A percentile compares a stretch with the other conserved stretches of the same genome.
These are phyloP conservation scores for Sinopyrophorus schimmeli DNA, from an alignment of 2,888 invertebrate genomes.

Conservation along the genomic window DNA sequence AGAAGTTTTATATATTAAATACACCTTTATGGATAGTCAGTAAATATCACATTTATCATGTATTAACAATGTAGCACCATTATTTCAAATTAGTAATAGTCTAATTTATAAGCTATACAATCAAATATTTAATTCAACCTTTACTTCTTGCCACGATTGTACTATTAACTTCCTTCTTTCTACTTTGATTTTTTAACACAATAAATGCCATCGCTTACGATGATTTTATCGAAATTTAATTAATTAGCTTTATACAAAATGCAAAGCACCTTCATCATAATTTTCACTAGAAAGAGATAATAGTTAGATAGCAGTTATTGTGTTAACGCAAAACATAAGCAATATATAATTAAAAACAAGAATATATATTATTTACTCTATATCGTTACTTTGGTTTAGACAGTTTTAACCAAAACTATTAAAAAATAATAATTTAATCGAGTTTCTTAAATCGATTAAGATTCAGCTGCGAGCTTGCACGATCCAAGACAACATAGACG, in stretches of 20 bases:
- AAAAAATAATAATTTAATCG: too few species aligned
- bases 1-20: slow-evolving; percentile 9
- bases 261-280: too few species aligned
- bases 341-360: too few species aligned
- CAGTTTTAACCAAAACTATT: slow-evolving; percentile 1
- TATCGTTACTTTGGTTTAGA: slow-evolving; percentile 6
- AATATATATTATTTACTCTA: too few species aligned
- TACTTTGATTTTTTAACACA: slow-evolving; percentile 12
- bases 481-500: too few species aligned
- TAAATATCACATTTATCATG: slow-evolving; percentile 38
- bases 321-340: slow-evolving; percentile 8
- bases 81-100: slow-evolving; percentile 30
- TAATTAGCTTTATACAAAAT: too few species aligned
- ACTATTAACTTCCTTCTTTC: slow-evolving; percentile 17
- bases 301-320: slow-evolving; percentile 13
- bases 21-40: slow-evolving; percentile 37
- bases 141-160: slow-evolving; percentile 27
- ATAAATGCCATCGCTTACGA: slow-evolving; percentile 13
- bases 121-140: slow-evolving; percentile 10
- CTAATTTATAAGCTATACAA: slow-evolving; percentile 21
- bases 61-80: slow-evolving; percentile 40
- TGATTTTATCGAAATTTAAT: too few species aligned
- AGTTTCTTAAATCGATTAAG: too few species aligned
- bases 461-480: too few species aligned
- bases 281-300: too few species aligned